Conservation (phyloP, 1,140 invertebrate species). For the Bombyx mori region DNA sequence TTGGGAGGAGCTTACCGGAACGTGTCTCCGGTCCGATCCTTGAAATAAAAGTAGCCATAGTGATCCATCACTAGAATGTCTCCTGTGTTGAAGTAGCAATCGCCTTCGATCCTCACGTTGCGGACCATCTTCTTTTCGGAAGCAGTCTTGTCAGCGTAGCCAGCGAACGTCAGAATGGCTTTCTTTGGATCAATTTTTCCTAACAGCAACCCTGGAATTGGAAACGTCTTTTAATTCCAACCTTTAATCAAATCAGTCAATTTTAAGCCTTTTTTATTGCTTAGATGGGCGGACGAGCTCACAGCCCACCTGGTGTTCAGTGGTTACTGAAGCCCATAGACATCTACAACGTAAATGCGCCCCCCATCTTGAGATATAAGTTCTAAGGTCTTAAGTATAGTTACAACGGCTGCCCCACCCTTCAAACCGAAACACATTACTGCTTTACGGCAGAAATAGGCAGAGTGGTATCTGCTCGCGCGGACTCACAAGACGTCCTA, state of each 20-base stretch:
- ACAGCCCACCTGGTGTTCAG: no score
- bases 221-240: neutral
- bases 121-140: conserved; percentile 92
- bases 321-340: no score
- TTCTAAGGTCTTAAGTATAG: no score
- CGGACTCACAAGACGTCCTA: no score
- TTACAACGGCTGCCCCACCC: no score
- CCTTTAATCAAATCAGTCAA: neutral
- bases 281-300: no score
- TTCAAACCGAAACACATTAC: no score
- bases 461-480: no score
- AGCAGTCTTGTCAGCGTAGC: conserved; percentile 92
- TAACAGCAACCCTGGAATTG: conserved; percentile 73
- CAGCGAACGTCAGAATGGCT: conserved; percentile 78
- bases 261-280: neutral
- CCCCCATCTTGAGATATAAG: no score
- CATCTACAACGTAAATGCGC: no score
- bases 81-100: conserved; percentile 92
- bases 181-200: conserved; percentile 85
- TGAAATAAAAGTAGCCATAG: conserved; percentile 95
- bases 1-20: conserved; percentile 76
- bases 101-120: conserved; percentile 90
- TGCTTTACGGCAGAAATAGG: no score
- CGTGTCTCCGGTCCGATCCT: conserved; percentile 95
- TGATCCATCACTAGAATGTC: conserved; percentile 94